A percentile compares a stretch with the other conserved stretches of the same genome.
These are phyloP conservation scores for Drosophila cracens DNA, from an alignment of 2,888 invertebrate species.

Conservation along the genomic window DNA sequence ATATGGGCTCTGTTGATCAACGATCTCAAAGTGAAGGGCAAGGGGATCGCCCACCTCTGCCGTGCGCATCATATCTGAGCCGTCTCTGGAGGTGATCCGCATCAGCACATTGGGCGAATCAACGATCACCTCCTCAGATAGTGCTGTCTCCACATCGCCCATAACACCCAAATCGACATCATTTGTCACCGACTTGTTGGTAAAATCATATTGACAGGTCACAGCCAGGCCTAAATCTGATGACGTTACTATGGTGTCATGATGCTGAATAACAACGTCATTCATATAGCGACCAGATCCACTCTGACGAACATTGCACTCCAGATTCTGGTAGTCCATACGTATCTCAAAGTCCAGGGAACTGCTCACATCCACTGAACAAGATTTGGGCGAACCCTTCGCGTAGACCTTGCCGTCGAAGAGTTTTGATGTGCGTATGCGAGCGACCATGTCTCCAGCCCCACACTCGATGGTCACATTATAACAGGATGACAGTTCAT, in stretches of 20 bases:
- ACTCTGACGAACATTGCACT: slow-evolving; percentile 95
- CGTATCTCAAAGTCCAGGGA: slow-evolving; percentile 95
- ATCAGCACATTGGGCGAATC: slow-evolving; percentile 97
- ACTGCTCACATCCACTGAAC: slow-evolving; percentile 94
- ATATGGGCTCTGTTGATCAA: slow-evolving; percentile 96
- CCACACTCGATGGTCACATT: slow-evolving; percentile 97
- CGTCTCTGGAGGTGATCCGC: slow-evolving; percentile 94
- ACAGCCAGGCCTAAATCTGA: slow-evolving; percentile 96
- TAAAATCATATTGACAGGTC: slow-evolving; percentile 96
- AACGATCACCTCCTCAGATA: slow-evolving; percentile 95
- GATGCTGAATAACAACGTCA: slow-evolving; percentile 97
- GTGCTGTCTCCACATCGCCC: slow-evolving; percentile 93
- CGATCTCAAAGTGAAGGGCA: slow-evolving; percentile 95
- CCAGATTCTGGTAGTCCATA: slow-evolving; percentile 96
- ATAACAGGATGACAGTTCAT: slow-evolving; percentile 96
- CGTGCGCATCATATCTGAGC: slow-evolving; percentile 93
- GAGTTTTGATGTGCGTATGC: slow-evolving; percentile 94
- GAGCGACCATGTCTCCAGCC: slow-evolving; percentile 95
- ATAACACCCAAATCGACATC: slow-evolving; percentile 95
- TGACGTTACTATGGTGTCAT: slow-evolving; percentile 96
- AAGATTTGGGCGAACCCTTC: slow-evolving; percentile 96
- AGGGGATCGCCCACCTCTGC: slow-evolving; percentile 96
- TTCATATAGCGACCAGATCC: slow-evolving; percentile 92
- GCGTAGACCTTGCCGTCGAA: slow-evolving; percentile 98
- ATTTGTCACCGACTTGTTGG: slow-evolving; percentile 96